These are phyloP conservation scores for Synergus gifuensis DNA, from an alignment of 2,888 invertebrate species.

Conservation along the genomic window DNA sequence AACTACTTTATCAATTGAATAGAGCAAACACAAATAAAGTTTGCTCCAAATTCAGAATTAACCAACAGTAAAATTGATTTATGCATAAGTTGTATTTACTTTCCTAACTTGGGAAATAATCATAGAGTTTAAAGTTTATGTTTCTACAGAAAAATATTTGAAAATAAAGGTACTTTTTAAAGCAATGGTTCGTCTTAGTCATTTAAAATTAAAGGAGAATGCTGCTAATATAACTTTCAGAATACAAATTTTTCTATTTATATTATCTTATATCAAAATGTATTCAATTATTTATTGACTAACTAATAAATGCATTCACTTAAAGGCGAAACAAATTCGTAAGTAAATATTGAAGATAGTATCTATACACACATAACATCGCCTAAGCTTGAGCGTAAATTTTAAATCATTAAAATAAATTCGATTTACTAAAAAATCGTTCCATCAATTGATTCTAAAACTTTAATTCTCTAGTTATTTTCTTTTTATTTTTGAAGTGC, in stretches of 20 bases:
- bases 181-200: background rate
- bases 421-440: background rate
- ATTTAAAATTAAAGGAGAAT: background rate
- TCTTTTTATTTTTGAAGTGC: conserved; percentile 60
- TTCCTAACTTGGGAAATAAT: conserved; percentile 32
- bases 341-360: conserved; percentile 12
- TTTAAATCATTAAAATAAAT: background rate
- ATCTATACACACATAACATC: background rate
- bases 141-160: background rate
- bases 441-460: conserved; percentile 40
- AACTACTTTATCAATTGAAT: conserved; percentile 85
- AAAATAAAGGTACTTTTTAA: conserved; percentile 1
- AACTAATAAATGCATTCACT: background rate
- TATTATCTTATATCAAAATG: background rate
- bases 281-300: background rate
- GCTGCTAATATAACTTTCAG: background rate
- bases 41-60: conserved; percentile 80
- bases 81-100: conserved; percentile 13
- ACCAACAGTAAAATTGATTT: conserved; percentile 79
- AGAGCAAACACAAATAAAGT: conserved; percentile 79
- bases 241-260: background rate
- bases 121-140: conserved; percentile 14
- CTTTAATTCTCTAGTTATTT: conserved; percentile 57
- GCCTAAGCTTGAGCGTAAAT: conserved; percentile 17
- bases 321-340: background rate